These are phyloP conservation scores for Caenorhabditis sp. DNA, from an alignment of 2,888 invertebrate genomes.

Conservation along the genomic window DNA sequence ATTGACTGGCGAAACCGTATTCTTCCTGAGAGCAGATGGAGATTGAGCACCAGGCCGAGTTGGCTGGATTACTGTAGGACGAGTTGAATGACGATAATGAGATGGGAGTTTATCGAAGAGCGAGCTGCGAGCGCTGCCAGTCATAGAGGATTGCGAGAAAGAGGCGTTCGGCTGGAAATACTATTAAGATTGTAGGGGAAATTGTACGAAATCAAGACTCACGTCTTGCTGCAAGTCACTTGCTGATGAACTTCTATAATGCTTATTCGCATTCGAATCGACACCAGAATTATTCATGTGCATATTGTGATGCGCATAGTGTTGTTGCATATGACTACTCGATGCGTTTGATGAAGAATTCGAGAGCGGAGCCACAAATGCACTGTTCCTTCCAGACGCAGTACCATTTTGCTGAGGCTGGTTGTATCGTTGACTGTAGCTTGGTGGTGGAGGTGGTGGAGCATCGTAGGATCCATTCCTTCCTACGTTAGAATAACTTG, in stretches of 20 bases:
- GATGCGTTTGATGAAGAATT: conserved; percentile 31
- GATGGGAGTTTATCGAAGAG: conserved; percentile 75
- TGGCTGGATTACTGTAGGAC: conserved; percentile 79
- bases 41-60: conserved; percentile 67
- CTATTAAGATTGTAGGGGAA: neutral
- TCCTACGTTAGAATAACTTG: conserved; percentile 42
- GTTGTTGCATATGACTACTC: conserved; percentile 60
- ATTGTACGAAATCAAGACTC: neutral
- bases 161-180: conserved; percentile 73
- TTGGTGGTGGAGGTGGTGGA: conserved; percentile 55
- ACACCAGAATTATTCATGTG: conserved; percentile 20
- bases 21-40: conserved; percentile 68
- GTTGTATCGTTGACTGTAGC: conserved; percentile 64
- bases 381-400: conserved; percentile 31
- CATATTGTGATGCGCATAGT: conserved; percentile 61
- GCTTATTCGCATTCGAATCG: conserved; percentile 38
- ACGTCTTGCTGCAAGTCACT: conserved; percentile 72
- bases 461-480: conserved; percentile 37
- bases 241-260: conserved; percentile 76
- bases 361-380: conserved; percentile 41
- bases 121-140: conserved; percentile 62
- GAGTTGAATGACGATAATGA: conserved; percentile 76
- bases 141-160: conserved; percentile 73
- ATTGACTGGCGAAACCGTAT: conserved; percentile 39
- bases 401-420: conserved; percentile 35